Evolutionary conservation across 2,113 vertebrate genomes (phyloP).

Genomic region (Pangasianodon hypophthalmus): DNA sequence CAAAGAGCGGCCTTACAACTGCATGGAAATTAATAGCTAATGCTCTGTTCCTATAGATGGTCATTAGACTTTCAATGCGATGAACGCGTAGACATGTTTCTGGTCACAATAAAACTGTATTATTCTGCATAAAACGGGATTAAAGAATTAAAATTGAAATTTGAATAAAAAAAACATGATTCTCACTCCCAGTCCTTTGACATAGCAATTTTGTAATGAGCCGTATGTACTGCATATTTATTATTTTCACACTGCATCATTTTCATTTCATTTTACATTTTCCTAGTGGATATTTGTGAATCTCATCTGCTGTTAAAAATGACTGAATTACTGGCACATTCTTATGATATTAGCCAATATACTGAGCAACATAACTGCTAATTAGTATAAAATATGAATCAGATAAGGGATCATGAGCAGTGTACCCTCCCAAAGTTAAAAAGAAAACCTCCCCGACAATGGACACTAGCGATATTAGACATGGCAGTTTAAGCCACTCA

Average conservation of each 20-base stretch:
- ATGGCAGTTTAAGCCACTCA: not conserved
- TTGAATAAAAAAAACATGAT: not conserved
- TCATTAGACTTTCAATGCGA: constrained; percentile 3
- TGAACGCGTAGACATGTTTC: not conserved
- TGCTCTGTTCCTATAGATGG: not conserved
- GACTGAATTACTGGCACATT: not conserved
- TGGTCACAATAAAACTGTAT: not conserved
- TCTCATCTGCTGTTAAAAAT: not conserved
- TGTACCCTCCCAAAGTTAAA: no score
- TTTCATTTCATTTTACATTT: not conserved
- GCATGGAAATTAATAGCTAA: not conserved
- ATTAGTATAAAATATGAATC: not conserved
- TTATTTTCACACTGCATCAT: not conserved
- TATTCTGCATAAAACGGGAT: not conserved
- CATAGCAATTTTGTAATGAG: not conserved
- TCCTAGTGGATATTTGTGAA: not conserved
- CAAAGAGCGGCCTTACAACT: not conserved
- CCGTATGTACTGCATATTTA: not conserved
- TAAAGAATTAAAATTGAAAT: not conserved
- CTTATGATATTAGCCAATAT: not conserved
- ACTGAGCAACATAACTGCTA: not conserved
- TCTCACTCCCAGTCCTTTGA: not conserved
- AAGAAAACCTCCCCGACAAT: no score
- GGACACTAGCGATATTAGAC: no score
- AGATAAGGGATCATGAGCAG: not conserved